Evolutionary conservation across 2,888 invertebrate genomes (phyloP).

Genomic region (Leptinotarsa peninsularis): DNA sequence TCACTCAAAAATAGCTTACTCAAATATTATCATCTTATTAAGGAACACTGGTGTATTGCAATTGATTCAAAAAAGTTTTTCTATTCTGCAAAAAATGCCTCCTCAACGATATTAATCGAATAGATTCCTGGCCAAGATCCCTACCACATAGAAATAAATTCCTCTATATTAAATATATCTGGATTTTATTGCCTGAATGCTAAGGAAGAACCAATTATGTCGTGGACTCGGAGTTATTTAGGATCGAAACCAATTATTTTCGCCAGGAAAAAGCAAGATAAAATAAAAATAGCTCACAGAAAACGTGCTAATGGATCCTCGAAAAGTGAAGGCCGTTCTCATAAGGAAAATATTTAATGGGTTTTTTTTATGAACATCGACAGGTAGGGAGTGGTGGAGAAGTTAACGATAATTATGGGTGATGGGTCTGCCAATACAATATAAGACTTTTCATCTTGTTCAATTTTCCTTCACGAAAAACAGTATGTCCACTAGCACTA

Average conservation of each 20-base stretch:
- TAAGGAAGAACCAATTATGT: conserved; percentile 15
- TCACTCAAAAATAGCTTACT: no score
- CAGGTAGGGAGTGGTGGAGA: conserved; percentile 7
- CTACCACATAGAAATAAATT: background rate
- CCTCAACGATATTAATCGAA: background rate
- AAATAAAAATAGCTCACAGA: conserved; percentile 7
- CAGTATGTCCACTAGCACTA: no score
- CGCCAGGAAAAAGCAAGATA: conserved; percentile 10
- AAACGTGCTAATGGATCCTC: conserved; percentile 14
- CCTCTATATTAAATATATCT: conserved; percentile 16
- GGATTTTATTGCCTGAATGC: conserved; percentile 11
- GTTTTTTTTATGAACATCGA: conserved; percentile 8
- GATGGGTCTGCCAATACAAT: background rate
- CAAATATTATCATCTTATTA: no score
- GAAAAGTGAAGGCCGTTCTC: background rate
- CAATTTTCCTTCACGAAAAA: background rate
- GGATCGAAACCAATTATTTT: conserved; percentile 17
- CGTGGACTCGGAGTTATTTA: conserved; percentile 11
- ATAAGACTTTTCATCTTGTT: background rate
- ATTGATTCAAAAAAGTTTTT: no score
- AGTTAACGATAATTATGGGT: background rate
- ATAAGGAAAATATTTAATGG: conserved; percentile 11
- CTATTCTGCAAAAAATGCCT: background rate
- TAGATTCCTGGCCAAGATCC: background rate
- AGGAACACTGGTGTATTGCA: no score